These are phyloP conservation scores for Neoitamus cyanurus DNA, from an alignment of 2,888 invertebrate genomes.

Conservation along the genomic window DNA sequence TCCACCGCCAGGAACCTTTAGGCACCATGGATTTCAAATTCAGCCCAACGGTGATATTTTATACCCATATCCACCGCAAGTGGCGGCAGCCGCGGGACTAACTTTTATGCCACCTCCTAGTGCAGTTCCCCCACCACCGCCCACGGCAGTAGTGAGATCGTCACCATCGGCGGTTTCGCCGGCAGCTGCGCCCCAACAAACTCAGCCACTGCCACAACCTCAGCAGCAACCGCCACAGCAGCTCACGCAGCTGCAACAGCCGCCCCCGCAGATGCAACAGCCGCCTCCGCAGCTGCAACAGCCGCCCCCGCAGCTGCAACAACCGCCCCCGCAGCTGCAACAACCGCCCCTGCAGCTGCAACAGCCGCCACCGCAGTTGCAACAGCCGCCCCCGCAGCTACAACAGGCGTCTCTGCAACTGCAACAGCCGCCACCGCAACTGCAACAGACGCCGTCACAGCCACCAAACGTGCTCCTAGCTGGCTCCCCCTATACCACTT, in stretches of 20 bases:
- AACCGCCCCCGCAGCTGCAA: slow-evolving; percentile 39
- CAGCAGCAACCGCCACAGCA: too few relatives aligned
- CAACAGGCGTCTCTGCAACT: slow-evolving; percentile 57
- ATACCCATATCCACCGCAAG: slow-evolving; percentile 67
- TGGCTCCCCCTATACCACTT: slow-evolving; percentile 59
- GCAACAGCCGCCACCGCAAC: slow-evolving; percentile 54
- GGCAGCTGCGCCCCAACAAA: slow-evolving; percentile 59
- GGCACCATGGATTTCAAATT: slow-evolving; percentile 65
- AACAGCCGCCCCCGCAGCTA: slow-evolving; percentile 55
- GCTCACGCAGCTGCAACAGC: slow-evolving; percentile 53
- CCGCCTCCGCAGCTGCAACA: too few relatives aligned
- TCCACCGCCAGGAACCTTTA: slow-evolving; percentile 59
- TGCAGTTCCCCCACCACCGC: slow-evolving; percentile 51
- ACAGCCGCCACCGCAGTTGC: slow-evolving; percentile 49
- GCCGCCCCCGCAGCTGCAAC: slow-evolving; percentile 37
- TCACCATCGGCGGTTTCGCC: slow-evolving; percentile 55
- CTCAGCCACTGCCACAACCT: slow-evolving; percentile 45
- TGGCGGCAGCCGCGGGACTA: slow-evolving; percentile 55
- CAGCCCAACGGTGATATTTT: slow-evolving; percentile 70
- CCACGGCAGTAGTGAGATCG: slow-evolving; percentile 54
- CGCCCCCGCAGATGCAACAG: not conserved
- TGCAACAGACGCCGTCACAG: slow-evolving; percentile 56
- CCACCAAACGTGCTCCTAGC: slow-evolving; percentile 55
- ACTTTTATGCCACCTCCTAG: slow-evolving; percentile 52
- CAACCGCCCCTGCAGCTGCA: too few relatives aligned